phyloP scores from a whole-genome alignment of 2,797 vertebrate genomes.

The Australoheros facetus region DNA sequence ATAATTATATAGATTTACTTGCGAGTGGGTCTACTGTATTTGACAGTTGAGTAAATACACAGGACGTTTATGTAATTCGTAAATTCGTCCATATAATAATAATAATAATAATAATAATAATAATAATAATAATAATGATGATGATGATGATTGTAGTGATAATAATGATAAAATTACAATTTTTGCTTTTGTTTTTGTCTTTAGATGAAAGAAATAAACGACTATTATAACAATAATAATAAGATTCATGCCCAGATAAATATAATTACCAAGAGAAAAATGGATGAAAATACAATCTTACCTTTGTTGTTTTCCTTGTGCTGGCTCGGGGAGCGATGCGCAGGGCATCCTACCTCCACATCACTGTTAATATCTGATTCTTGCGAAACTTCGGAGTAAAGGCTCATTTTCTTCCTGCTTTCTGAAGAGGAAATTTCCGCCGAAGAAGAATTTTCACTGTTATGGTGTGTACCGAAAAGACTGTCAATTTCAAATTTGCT shows the following conservation, averaged over 20 bases:
- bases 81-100: not conserved
- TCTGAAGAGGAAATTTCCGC: slow-evolving; percentile 90
- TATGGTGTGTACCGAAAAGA: slow-evolving; percentile 91
- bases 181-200: not conserved
- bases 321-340: slow-evolving; percentile 93
- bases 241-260: not conserved
- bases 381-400: slow-evolving; percentile 93
- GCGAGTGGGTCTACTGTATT: not conserved
- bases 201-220: not conserved
- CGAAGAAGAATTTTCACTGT: slow-evolving; percentile 86
- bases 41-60: not conserved
- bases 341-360: slow-evolving; percentile 97
- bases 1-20: not conserved
- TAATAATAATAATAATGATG: not conserved
- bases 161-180: not conserved
- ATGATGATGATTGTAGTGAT: not conserved
- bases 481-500: slow-evolving; percentile 99
- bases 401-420: slow-evolving; percentile 92
- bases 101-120: not conserved
- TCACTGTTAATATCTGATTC: slow-evolving; percentile 98
- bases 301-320: slow-evolving; percentile 99
- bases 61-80: not conserved
- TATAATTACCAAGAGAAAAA: not conserved
- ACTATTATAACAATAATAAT: not conserved
- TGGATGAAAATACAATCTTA: slow-evolving; percentile 55